These are phyloP conservation scores for Tenthredo livida DNA, from an alignment of 2,888 invertebrate species.

Conservation along the genomic window DNA sequence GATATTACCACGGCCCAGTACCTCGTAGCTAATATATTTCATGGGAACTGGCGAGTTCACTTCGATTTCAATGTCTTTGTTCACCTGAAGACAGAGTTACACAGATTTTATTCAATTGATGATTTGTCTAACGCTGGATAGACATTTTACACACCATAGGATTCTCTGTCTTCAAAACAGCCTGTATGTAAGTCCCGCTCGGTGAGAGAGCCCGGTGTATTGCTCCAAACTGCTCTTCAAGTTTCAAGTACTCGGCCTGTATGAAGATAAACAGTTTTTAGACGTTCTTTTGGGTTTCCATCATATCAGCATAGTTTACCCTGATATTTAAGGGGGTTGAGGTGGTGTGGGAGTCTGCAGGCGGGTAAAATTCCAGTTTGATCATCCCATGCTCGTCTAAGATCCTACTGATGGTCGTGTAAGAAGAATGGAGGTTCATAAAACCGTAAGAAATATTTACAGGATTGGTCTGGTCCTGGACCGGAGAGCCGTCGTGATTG, in stretches of 20 bases:
- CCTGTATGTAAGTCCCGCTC: slow-evolving; percentile 82
- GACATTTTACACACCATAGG: slow-evolving; percentile 74
- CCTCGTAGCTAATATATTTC: slow-evolving; percentile 87
- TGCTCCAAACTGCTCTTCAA: slow-evolving; percentile 88
- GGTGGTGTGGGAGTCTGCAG: slow-evolving; percentile 80
- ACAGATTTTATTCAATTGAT: slow-evolving; percentile 19
- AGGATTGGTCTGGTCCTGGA: slow-evolving; percentile 81
- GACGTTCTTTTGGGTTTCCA: not conserved
- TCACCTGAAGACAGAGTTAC: slow-evolving; percentile 76
- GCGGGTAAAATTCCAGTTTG: slow-evolving; percentile 83
- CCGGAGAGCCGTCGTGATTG: slow-evolving; percentile 85
- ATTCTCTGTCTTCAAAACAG: slow-evolving; percentile 80
- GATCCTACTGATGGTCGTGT: slow-evolving; percentile 79
- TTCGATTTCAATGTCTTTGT: slow-evolving; percentile 86
- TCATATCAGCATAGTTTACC: slow-evolving; percentile 75
- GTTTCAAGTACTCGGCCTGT: slow-evolving; percentile 89
- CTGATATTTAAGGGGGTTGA: slow-evolving; percentile 85
- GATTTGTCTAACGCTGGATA: not conserved
- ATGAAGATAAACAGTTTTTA: slow-evolving; percentile 58
- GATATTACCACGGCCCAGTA: slow-evolving; percentile 93
- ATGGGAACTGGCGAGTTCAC: slow-evolving; percentile 88
- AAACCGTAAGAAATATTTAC: slow-evolving; percentile 83
- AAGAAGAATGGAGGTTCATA: slow-evolving; percentile 81
- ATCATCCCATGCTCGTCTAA: slow-evolving; percentile 84
- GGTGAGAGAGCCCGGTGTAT: slow-evolving; percentile 85